Base-by-base conservation (phyloP, 2,113 vertebrate species). In the Capreolus pygargus region DNA sequence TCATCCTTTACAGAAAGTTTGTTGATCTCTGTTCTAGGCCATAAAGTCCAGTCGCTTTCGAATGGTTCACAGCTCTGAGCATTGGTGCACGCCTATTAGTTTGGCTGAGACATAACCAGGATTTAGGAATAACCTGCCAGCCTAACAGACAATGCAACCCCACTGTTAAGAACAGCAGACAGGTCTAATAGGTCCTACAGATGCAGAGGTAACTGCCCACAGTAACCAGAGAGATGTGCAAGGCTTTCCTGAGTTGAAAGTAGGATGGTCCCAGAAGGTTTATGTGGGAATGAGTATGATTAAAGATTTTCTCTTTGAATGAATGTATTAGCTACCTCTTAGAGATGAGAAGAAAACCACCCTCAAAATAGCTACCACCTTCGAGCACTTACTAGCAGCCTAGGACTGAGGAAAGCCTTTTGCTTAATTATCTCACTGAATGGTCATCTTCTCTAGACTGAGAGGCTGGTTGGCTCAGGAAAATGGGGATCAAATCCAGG, bases 51-150 rank as follows among this genome's bases (percentile, higher is more conserved):
- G 14, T 57, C 5, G 0, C 60, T 87, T 91, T 57, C 78, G n/a
- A 89, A 60, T 64, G 55, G 86, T 47, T 93, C 90, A 94, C 28
- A 85, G 54, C 30, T 87, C 74, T 76, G 89, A 95, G 84, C n/a
- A 6, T 85, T 84, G 21, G 79, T 33, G 3, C 19, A 91, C 11
- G 30, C 50, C 94, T 96, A 45, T 27, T 86, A 64, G n/a, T 90
- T 39, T 97, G 94, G 61, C 25, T 57, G 4, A 64, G 74, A 83
- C 19, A 86, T 8, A 82, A 3, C 9, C 43, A 90, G 47, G 21
- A 95, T 95, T 76, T 79, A 87, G 67, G 89, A 3, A 76, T 30
- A 74, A 78, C 16, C 43, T 86, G 60, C 33, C 30, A 91, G 39
- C 14, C n/a, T 60, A 81, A 76, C 1, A 74, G 43, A 95, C 25